A percentile compares a stretch with the other conserved stretches of the same genome.
Conservation (phyloP, 2,113 vertebrate genomes). For the Hippotragus niger region DNA sequence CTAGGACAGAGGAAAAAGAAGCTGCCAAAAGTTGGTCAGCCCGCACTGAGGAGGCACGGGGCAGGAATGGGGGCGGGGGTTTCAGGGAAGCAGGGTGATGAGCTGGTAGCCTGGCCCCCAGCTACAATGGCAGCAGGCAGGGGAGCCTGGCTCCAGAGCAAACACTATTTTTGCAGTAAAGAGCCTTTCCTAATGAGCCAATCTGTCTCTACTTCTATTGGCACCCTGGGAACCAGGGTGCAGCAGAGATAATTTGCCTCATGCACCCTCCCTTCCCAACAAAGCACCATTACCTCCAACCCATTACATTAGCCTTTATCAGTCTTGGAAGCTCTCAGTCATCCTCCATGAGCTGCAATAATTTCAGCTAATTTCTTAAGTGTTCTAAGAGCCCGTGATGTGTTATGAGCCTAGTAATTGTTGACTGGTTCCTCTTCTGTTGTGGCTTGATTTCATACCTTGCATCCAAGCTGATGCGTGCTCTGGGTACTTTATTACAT, state of each 20-base stretch:
- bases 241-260: conserved; percentile 70
- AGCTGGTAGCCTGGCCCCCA: not conserved
- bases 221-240: conserved; percentile 73
- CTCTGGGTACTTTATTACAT: conserved; percentile 67
- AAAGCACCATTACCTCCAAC: conserved; percentile 72
- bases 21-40: not conserved
- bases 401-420: conserved; percentile 76
- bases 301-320: conserved; percentile 72
- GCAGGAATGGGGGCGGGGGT: not conserved
- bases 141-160: conserved; percentile 40
- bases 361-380: conserved; percentile 78
- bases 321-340: conserved; percentile 68
- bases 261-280: not conserved
- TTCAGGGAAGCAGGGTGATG: not conserved
- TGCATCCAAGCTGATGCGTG: conserved; percentile 47
- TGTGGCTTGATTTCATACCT: conserved; percentile 73
- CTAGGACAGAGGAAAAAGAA: not conserved
- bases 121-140: conserved; percentile 37
- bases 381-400: conserved; percentile 74
- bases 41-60: not conserved
- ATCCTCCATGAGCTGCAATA: conserved; percentile 70
- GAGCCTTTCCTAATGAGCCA: conserved; percentile 73
- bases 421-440: conserved; percentile 70
- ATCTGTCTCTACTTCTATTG: conserved; percentile 73
- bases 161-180: conserved; percentile 57